Base-by-base conservation (phyloP, 2,888 invertebrate genomes). In the Quadriops clusia region DNA sequence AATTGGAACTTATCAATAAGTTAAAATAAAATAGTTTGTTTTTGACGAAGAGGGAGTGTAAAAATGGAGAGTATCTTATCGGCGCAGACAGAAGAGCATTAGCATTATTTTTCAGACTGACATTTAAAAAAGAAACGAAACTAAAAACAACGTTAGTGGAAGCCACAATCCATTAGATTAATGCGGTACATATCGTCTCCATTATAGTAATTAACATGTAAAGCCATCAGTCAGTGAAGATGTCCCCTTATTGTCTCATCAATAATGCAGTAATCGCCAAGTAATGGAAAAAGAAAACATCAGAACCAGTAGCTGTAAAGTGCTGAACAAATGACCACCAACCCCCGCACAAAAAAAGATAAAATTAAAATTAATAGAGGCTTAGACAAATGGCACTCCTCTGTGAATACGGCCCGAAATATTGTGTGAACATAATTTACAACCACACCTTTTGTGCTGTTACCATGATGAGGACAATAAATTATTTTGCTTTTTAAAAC, bases 361-460 rank as follows among this genome's bases (percentile, higher is more conserved):
- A 52, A 53, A 54, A 56, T 56, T 55, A 53, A 56, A 56, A 55
- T 53, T 55, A 54, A 54, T 56, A 52, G 53, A 45, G 45, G 50
- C 49, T 54, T 51, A 54, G 52, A 56, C 54, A 54, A 53, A 55
- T 53, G 54, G 53, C 54, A 49, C 52, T 53, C 50, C 52, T 54
- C 50, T 45, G 49, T 48, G 51, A 49, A 50, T 50, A 46, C 49
- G 45, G 50, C 43, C 49, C 46, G 50, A 54, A 56, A 55, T 56
- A 56, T 55, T 55, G 54, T 54, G 57, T 54, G 54, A 56, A 58
- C 56, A 56, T 58, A 53, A 56, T 52, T 57, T 55, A 55, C 49
- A 49, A 53, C 54, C 56, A 48, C 57, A 57, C 57, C 57, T 59
- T 55, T 54, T 56, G 54, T 53, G 51, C 50, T 53, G 53, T 49